A percentile compares a stretch with the other conserved stretches of the same genome.
Conservation (phyloP, 1,140 invertebrate species). For the Platorchestia sp. region DNA sequence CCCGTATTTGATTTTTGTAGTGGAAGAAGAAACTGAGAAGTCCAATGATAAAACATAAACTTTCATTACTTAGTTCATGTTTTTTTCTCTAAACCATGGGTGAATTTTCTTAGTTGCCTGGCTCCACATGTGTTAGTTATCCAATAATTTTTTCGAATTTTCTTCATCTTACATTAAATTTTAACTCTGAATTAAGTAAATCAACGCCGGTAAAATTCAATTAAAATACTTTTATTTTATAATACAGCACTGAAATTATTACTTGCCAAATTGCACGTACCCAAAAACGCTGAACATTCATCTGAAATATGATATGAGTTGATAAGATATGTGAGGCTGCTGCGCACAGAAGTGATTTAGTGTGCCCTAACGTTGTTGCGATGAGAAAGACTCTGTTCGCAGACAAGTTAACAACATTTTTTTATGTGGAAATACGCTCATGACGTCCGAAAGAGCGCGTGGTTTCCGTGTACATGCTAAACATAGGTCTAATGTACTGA, state of each 20-base stretch:
- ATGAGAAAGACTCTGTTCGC: too few species aligned
- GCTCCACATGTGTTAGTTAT: not conserved
- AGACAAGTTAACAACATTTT: too few species aligned
- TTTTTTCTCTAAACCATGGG: too few species aligned
- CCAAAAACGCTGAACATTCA: not conserved
- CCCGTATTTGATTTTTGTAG: too few species aligned
- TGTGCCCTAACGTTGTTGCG: too few species aligned
- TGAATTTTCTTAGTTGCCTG: not conserved
- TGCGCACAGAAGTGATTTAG: too few species aligned
- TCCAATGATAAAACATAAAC: too few species aligned
- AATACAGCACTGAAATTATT: not conserved
- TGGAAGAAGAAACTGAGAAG: too few species aligned
- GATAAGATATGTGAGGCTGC: not conserved
- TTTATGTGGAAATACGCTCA: too few species aligned
- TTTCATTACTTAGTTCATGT: too few species aligned
- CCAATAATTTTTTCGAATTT: not conserved
- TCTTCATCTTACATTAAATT: not conserved
- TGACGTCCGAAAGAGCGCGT: too few species aligned
- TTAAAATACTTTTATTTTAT: not conserved
- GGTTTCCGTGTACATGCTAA: too few species aligned
- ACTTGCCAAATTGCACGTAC: not conserved
- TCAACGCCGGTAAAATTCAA: not conserved
- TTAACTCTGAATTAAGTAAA: not conserved
- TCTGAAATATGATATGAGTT: not conserved
- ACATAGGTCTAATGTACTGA: not conserved